phyloP scores from a whole-genome alignment of 2,888 invertebrate species.

The Myathropa florea region DNA sequence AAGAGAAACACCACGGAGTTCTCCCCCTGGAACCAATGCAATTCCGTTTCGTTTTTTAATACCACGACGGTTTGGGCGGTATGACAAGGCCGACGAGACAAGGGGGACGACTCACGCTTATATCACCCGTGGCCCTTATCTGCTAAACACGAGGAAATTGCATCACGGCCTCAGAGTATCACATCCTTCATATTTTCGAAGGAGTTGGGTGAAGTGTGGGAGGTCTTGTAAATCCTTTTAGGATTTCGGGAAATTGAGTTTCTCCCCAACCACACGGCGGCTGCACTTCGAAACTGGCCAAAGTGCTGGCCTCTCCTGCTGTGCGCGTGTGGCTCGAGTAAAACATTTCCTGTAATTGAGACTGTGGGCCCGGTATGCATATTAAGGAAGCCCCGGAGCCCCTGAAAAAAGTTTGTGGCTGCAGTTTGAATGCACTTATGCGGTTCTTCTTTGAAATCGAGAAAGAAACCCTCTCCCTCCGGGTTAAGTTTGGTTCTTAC shows the following conservation, averaged over 20 bases:
- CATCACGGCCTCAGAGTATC: constrained; percentile 45
- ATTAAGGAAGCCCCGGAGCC: constrained; percentile 40
- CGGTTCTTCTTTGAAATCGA: constrained; percentile 47
- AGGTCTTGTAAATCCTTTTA: background rate
- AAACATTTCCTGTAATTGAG: constrained; percentile 18
- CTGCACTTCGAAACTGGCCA: background rate
- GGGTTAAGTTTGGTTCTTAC: background rate
- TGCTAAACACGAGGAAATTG: constrained; percentile 54
- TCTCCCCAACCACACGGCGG: background rate
- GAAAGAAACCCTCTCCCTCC: background rate
- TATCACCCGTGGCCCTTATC: constrained; percentile 9
- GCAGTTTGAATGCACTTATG: constrained; percentile 51
- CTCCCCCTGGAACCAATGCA: constrained; percentile 28
- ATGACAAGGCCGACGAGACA: constrained; percentile 29
- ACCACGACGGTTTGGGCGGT: constrained; percentile 45
- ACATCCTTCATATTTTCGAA: constrained; percentile 50
- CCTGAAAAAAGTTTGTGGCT: constrained; percentile 22
- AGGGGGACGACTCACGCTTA: background rate
- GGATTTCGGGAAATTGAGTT: constrained; percentile 36
- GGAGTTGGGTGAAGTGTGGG: constrained; percentile 37
- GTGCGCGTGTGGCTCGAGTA: background rate
- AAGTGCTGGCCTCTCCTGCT: too few relatives aligned
- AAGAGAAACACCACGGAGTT: background rate
- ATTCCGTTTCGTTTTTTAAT: constrained; percentile 5
- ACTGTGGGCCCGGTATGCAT: constrained; percentile 43